Base-by-base conservation (phyloP, 2,888 invertebrate genomes). In the Cinara cedri region DNA sequence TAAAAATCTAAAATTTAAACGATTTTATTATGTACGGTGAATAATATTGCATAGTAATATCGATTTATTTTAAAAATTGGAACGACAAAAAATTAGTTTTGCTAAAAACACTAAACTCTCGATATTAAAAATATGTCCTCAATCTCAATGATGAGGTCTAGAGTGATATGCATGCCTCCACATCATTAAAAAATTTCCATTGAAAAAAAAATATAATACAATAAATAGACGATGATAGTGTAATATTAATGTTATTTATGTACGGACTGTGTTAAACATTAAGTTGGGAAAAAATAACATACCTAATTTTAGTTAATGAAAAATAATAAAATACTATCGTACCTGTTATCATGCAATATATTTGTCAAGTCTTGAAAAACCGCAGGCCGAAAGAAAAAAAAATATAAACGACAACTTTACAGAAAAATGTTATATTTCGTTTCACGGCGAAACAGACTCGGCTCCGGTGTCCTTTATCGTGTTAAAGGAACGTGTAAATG, bases 101-200 rank as follows among this genome's bases (percentile, higher is more conserved):
- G 16, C 10, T 10, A 3, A 63, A 42, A 34, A 63, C 62, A 0
- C 1, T 34, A 19, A n/a, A 62, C 34, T 26, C n/a, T n/a, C 34
- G 3, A n/a, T 16, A 2, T 55, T 55, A 14, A 54, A 72, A 72
- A n/a, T n/a, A n/a, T n/a, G 46, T 49, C 49, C 16, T 49, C 54
- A n/a, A 75, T 16, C 14, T n/a, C 21, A 75, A 75, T 55, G 75
- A 75, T 55, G 65, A 75, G 65, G 75, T 75, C 75, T 55, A 34
- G 34, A 34, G 34, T 66, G 51, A 65, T 55, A 34, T 6, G 34
- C 34, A 26, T 66, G 75, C n/a, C 26, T 75, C 65, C 75, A 66
- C 65, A 75, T 75, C 75, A 66, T 75, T 75, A 65, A 65, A 75
- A 54, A 34, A 34, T 34, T 3, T 34, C 6, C 6, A n/a, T n/a